Evolutionary conservation across 2,797 vertebrate genomes (phyloP).

Genomic region (Phataginus tricuspis): DNA sequence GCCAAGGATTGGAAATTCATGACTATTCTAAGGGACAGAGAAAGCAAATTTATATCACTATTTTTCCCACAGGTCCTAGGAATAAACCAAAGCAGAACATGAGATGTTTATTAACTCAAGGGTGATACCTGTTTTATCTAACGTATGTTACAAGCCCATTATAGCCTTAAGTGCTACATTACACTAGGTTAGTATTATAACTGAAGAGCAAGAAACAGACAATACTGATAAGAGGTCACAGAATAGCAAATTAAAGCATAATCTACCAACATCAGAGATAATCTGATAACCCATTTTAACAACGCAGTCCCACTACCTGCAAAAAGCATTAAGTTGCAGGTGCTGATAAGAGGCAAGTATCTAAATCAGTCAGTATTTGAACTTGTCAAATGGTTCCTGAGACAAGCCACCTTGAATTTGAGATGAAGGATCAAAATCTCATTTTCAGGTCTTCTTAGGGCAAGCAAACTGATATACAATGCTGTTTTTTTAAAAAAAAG

Average conservation of each 20-base stretch:
- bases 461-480: constrained; percentile 28
- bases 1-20: background rate
- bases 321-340: background rate
- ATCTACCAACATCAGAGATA: background rate
- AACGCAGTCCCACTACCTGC: background rate
- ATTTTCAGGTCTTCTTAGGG: constrained; percentile 22
- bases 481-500: constrained; percentile 35
- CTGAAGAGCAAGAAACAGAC: background rate
- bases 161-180: background rate
- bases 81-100: background rate
- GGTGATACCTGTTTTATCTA: background rate
- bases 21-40: background rate
- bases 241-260: constrained; percentile 21
- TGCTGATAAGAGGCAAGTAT: constrained; percentile 5
- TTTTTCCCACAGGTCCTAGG: background rate
- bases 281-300: background rate
- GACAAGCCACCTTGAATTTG: constrained; percentile 52
- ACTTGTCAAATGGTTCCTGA: constrained; percentile 32
- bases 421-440: constrained; percentile 62
- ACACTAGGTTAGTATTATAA: background rate
- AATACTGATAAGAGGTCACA: constrained; percentile 12
- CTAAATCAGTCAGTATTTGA: constrained; percentile 20
- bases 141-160: background rate
- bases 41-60: background rate
- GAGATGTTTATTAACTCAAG: background rate